Evolutionary conservation across 2,797 vertebrate genomes (phyloP), one percentile per base, ranked within the genome.

Genomic region (Amphiprion clarkii): DNA sequence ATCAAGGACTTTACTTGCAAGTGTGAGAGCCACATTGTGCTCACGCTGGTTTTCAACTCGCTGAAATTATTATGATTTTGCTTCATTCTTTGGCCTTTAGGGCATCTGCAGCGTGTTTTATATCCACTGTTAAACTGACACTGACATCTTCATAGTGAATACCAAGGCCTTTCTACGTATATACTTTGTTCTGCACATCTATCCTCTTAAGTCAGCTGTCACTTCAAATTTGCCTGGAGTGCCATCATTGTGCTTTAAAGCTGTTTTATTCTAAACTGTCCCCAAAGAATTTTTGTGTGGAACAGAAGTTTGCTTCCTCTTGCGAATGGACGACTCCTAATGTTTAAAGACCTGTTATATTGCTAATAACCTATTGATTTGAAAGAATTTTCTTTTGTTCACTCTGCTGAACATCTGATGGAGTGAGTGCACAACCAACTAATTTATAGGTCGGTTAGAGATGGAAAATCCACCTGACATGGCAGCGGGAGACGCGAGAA

Each of bases 351-450:
- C 64, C n/a, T 54, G 54, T 77, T 81, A 84, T 73, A 75, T 79
- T 71, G 83, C 70, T 86, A 82, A 89, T 81, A 88, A 83, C 59
- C 8, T 85, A 87, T 89, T 79, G 86, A 93, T 89, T 60, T 63
- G 58, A 82, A 60, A 55, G 65, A 14, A 2, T 52, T 49, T 49
- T 67, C 29, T 40, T 46, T 44, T 79, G 19, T 76, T 82, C 71
- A 76, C 74, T 36, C 67, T 42, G 40, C 54, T 83, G 75, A 80
- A 78, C 74, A 62, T 60, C 39, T 76, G 80, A 79, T 76, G 33
- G 63, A 72, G 64, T 51, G 42, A 72, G 56, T 25, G 74, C 79
- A 62, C 25, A 49, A 74, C 60, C 0, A 16, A 55, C 57, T 85
- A 54, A 83, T 90, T 86, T 76, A 62, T 70, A 49, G 71, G 57